Base-by-base conservation (phyloP, 2,113 vertebrate genomes). In the Procavia capensis region DNA sequence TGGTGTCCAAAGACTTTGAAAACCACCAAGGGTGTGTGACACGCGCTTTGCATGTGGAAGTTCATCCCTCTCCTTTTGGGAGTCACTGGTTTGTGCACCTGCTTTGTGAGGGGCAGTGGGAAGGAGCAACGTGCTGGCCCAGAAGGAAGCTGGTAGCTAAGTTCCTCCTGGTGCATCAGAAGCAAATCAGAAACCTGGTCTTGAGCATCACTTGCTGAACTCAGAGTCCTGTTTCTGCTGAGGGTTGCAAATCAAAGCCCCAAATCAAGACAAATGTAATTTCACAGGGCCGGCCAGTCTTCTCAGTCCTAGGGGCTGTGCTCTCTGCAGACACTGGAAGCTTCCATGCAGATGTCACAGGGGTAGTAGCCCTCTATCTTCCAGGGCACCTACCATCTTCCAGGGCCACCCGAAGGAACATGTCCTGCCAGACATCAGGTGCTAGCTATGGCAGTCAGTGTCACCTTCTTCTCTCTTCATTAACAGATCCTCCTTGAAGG, bases 41-140 rank as follows among this genome's bases (percentile, higher is more conserved):
- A 1, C 0, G 0, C 1, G 14, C 27, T 50, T 31, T 50, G 1
- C 10, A 7, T 3, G 2, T 0, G 1, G 27, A 41, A 1, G 20
- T 25, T 79, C 31, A 2, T 22, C 22, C 24, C 2, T 43, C 25
- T n/a, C 64, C 8, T 34, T 27, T 72, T 43, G 47, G 29, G 5
- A 92, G 8, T 50, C 25, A 24, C 14, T 61, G 24, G 63, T 31
- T 47, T 47, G 61, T n/a, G 64, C 43, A 34, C 43, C 74, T 47
- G 16, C 83, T 29, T 20, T 13, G 13, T 16, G 3, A 2, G 11
- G 20, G 25, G 31, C 25, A 5, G 16, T 20, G 20, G 70, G 14
- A 34, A 29, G 14, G 17, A 8, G 9, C 16, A 3, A 2, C 22
- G 68, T 6, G 41, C 13, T 63, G 39, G 61, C 29, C 83, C 24